Conservation (phyloP, 2,113 vertebrate genomes). For the Rhynchopsitta pachyrhyncha region DNA sequence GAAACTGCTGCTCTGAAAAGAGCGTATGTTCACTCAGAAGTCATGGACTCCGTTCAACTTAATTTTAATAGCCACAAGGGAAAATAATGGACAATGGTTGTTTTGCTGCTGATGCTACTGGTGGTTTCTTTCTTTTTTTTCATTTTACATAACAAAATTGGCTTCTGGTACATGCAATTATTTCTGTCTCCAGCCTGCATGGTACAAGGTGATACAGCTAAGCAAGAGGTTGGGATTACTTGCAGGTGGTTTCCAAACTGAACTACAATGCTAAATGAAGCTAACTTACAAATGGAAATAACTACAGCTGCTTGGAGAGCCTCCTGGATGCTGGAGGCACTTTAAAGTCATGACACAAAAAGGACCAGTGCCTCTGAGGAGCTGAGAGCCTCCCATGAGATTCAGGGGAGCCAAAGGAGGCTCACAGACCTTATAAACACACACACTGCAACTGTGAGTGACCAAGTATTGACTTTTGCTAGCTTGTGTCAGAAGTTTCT, state of each 20-base stretch:
- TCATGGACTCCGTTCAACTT: background rate
- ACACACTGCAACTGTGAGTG: background rate
- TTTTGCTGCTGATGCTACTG: background rate
- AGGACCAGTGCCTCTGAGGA: background rate
- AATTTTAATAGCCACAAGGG: background rate
- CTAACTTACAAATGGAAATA: background rate
- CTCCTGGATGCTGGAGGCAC: background rate
- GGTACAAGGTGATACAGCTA: background rate
- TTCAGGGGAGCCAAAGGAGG: background rate
- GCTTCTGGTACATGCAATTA: background rate
- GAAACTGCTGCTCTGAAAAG: background rate
- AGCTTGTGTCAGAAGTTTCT: background rate
- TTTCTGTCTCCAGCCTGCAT: background rate
- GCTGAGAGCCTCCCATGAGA: background rate
- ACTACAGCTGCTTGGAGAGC: background rate
- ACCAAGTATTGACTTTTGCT: background rate
- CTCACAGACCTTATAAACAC: background rate
- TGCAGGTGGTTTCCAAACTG: background rate
- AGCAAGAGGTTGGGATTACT: background rate
- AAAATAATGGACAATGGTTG: background rate
- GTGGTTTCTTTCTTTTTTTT: background rate
- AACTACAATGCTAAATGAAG: background rate
- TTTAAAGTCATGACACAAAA: background rate
- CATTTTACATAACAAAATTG: conserved; percentile 16
- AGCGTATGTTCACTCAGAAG: background rate